Conservation (phyloP, 1,140 invertebrate species). For the Sitophilus oryzae region DNA sequence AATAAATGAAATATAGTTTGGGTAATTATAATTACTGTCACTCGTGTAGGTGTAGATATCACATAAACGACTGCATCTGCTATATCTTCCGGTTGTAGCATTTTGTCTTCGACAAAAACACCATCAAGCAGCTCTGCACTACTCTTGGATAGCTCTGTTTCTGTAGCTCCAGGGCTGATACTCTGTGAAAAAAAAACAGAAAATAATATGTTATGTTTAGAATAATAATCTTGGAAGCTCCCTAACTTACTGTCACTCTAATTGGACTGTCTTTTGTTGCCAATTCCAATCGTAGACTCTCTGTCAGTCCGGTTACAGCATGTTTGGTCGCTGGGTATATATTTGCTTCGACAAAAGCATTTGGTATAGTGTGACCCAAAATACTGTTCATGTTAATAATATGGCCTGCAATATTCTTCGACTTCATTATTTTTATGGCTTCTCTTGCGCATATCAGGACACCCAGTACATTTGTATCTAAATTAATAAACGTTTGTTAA, state of each 20-base stretch:
- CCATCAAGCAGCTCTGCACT: neutral
- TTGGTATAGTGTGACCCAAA: conserved; percentile 47
- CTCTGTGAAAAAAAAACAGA: neutral
- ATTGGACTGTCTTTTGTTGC: conserved; percentile 51
- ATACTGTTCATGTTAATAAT: conserved; percentile 66
- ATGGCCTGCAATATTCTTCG: conserved; percentile 57
- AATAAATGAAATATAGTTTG: too few relatives aligned
- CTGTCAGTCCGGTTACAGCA: conserved; percentile 60
- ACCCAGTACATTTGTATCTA: conserved; percentile 46
- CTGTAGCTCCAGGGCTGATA: conserved; percentile 3
- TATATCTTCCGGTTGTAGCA: neutral
- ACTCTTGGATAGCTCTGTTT: neutral
- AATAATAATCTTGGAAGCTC: neutral
- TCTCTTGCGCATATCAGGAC: conserved; percentile 59
- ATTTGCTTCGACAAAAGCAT: conserved; percentile 30
- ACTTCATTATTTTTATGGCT: conserved; percentile 61
- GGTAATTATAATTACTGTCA: conserved; percentile 3
- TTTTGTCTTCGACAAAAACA: neutral
- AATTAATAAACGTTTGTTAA: too few relatives aligned
- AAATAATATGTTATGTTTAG: neutral
- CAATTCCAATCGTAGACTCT: conserved; percentile 60
- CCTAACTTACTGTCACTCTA: conserved; percentile 57
- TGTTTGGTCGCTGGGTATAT: conserved; percentile 64
- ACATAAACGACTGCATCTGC: conserved; percentile 8
- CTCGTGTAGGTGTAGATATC: neutral